These are phyloP conservation scores for Chelonoidis abingdonii DNA, from an alignment of 2,113 vertebrate species.

Conservation along the genomic window DNA sequence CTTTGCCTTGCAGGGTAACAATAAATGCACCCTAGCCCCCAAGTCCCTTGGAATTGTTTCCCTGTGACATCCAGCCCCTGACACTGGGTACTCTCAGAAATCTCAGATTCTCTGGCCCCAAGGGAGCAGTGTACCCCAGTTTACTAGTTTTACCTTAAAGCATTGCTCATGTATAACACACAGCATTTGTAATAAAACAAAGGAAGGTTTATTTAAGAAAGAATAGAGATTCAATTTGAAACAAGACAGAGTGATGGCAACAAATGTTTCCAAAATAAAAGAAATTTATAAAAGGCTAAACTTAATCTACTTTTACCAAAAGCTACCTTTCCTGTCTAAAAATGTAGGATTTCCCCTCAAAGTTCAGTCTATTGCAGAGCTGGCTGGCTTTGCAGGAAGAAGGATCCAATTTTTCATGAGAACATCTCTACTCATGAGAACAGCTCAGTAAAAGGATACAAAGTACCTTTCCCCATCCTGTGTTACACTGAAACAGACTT, in stretches of 20 bases:
- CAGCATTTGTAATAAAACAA: background rate
- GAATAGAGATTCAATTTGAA: background rate
- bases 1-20: background rate
- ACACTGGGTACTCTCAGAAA: background rate
- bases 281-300: background rate
- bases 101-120: background rate
- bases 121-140: background rate
- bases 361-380: too few relatives aligned
- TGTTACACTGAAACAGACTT: too few relatives aligned
- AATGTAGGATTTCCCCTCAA: too few relatives aligned
- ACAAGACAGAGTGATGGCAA: background rate
- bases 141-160: background rate
- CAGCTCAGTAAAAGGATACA: too few relatives aligned
- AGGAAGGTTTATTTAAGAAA: background rate
- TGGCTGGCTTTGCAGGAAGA: too few relatives aligned
- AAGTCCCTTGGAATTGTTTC: too few relatives aligned
- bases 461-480: too few relatives aligned
- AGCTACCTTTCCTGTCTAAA: too few relatives aligned
- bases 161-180: background rate
- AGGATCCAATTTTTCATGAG: too few relatives aligned
- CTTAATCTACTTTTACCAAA: too few relatives aligned
- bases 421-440: too few relatives aligned
- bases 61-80: background rate
- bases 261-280: background rate
- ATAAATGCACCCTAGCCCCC: background rate